Base-by-base conservation (phyloP, 2,113 vertebrate species). In the Naja naja region DNA sequence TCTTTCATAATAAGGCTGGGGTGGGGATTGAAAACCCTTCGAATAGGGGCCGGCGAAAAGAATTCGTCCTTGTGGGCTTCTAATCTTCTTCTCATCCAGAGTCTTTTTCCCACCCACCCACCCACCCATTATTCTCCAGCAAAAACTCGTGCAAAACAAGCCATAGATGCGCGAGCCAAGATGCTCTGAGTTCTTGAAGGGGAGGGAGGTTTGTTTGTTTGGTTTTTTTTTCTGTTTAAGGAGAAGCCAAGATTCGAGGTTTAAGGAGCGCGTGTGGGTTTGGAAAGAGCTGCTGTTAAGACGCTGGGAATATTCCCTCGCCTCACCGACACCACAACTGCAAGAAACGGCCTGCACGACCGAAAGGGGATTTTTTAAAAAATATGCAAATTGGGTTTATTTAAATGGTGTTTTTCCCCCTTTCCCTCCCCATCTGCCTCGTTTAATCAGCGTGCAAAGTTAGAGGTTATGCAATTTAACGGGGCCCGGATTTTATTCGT, bases 11-110 rank as follows among this genome's bases (percentile, higher is more conserved):
- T 98, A 98, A 98, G 90, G 95, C 97, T 95, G 97, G 97, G 97
- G 97, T 97, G 97, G 97, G 97, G 97, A 97, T 98, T 98, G 97
- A 52, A 87, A 53, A 30, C 87, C n/a, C 97, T 97, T 94, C 96
- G 97, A 97, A 98, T 96, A 96, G 95, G 94, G 92, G 97, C 98
- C 98, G 98, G 98, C 98, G 98, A 98, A 98, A 98, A 98, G 97
- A 97, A 97, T 95, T 97, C 96, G 97, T 98, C 98, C 98, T 97
- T 96, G 97, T 97, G 49, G 96, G 95, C 96, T 95, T 95, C 97
- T 94, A 91, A 97, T 97, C 95, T 96, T 97, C 98, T 96, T 95
- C 96, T 97, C 98, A 97, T 97, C 96, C 97, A 95, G 95, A 95
- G 90, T 49, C 5, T 49, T 49, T 49, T 49, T 49, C 1, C 1